Conservation (phyloP, 2,797 vertebrate genomes). For the Pipistrellus pygmaeus region DNA sequence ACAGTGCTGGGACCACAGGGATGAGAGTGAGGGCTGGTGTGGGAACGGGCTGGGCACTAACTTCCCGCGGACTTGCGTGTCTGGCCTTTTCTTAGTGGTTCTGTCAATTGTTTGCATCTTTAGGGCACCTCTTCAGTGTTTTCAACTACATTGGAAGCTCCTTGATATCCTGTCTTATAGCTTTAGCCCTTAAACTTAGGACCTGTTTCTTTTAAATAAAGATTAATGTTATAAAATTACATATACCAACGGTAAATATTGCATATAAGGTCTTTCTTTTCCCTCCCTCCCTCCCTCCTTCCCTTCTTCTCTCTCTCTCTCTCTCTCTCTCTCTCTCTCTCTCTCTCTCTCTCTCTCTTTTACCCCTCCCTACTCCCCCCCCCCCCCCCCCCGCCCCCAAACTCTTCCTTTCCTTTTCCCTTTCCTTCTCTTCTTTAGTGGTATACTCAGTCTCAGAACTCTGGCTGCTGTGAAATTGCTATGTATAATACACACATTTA, state of each 20-base stretch:
- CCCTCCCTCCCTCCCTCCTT: too few species aligned
- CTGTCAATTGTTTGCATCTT: conserved; percentile 40
- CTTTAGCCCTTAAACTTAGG: background rate
- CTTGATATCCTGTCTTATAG: background rate
- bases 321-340: too few species aligned
- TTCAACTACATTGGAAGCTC: background rate
- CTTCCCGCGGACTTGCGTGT: background rate
- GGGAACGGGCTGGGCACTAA: background rate
- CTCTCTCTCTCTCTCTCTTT: too few species aligned
- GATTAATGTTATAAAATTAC: conserved; percentile 22
- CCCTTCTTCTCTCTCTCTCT: too few species aligned
- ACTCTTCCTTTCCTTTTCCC: too few species aligned
- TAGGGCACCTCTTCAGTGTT: background rate
- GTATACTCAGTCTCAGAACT: conserved; percentile 2
- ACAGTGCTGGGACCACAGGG: background rate
- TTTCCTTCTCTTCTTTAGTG: background rate
- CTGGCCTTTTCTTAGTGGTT: background rate
- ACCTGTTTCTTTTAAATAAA: conserved; percentile 5
- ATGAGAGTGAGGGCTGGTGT: background rate
- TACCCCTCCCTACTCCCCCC: too few species aligned
- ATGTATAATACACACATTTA: background rate
- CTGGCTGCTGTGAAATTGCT: conserved; percentile 14
- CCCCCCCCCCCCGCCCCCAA: too few species aligned
- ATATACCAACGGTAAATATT: background rate
- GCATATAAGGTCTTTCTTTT: background rate